These are phyloP conservation scores for Phymastichus coffea DNA, from an alignment of 1,140 invertebrate species.

Conservation along the genomic window DNA sequence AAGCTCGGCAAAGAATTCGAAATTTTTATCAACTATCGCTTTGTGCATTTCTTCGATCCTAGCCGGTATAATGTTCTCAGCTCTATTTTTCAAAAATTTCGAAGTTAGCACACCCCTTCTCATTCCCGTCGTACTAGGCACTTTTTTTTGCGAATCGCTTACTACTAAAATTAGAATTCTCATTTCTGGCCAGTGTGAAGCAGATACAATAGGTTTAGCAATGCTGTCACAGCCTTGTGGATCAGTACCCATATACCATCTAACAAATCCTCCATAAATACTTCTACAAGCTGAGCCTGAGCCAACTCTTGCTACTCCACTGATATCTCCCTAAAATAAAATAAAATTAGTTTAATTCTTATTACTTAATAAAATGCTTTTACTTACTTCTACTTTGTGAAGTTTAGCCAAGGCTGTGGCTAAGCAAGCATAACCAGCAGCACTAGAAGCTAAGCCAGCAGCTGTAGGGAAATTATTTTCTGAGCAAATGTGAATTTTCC, in stretches of 20 bases:
- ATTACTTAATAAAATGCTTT: no score
- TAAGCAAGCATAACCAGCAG: slow-evolving; percentile 94
- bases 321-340: slow-evolving; percentile 68
- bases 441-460: slow-evolving; percentile 95
- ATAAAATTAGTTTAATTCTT: no score
- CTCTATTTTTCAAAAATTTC: slow-evolving; percentile 75
- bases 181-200: slow-evolving; percentile 88
- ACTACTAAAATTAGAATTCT: slow-evolving; percentile 87
- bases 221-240: slow-evolving; percentile 80
- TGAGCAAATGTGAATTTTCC: slow-evolving; percentile 87
- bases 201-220: slow-evolving; percentile 72
- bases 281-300: slow-evolving; percentile 97
- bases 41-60: slow-evolving; percentile 69
- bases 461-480: slow-evolving; percentile 99
- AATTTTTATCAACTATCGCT: slow-evolving; percentile 82
- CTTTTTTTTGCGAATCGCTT: slow-evolving; percentile 82
- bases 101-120: slow-evolving; percentile 79
- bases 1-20: slow-evolving; percentile 84
- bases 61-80: slow-evolving; percentile 70
- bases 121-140: slow-evolving; percentile 92
- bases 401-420: slow-evolving; percentile 73
- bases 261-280: slow-evolving; percentile 89
- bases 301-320: slow-evolving; percentile 79
- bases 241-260: slow-evolving; percentile 76
- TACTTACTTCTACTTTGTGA: slow-evolving; percentile 70